These are phyloP conservation scores for Drosophila novamexicana DNA, from an alignment of 1,140 invertebrate species.

Conservation along the genomic window DNA sequence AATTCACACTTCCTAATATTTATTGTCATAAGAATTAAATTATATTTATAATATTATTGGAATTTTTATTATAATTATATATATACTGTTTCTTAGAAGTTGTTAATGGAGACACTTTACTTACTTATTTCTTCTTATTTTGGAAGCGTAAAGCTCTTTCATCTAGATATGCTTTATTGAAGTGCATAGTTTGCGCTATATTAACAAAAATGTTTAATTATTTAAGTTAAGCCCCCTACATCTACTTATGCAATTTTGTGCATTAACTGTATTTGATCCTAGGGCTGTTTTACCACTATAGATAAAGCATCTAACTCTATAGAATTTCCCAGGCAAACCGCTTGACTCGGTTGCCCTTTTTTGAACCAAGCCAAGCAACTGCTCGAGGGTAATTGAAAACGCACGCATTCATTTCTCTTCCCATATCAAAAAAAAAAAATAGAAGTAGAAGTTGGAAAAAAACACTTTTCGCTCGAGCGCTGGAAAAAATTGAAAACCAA, in stretches of 20 bases:
- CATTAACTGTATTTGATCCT: conserved; percentile 44
- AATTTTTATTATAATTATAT: too few relatives aligned
- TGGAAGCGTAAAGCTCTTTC: too few relatives aligned
- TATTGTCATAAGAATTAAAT: too few relatives aligned
- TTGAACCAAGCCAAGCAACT: conserved; percentile 17
- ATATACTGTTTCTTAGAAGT: too few relatives aligned
- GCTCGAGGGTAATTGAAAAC: conserved; percentile 75
- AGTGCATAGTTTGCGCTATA: not conserved
- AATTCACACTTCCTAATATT: too few relatives aligned
- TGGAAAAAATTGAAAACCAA: conserved; percentile 72
- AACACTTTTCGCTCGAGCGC: conserved; percentile 38
- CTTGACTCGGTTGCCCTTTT: conserved; percentile 45
- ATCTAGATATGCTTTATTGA: too few relatives aligned
- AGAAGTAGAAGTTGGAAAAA: conserved; percentile 4
- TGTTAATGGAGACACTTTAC: too few relatives aligned
- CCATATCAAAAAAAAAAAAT: conserved; percentile 5
- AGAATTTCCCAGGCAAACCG: conserved; percentile 31
- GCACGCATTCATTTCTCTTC: conserved; percentile 42
- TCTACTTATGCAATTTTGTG: not conserved
- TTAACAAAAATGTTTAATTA: not conserved
- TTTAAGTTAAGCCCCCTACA: not conserved
- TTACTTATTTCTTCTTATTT: too few relatives aligned
- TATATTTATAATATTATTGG: too few relatives aligned
- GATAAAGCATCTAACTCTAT: conserved; percentile 37
- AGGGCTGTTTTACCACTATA: conserved; percentile 58